Base-by-base conservation (phyloP, 2,113 vertebrate genomes). In the Gymnarchus niloticus region DNA sequence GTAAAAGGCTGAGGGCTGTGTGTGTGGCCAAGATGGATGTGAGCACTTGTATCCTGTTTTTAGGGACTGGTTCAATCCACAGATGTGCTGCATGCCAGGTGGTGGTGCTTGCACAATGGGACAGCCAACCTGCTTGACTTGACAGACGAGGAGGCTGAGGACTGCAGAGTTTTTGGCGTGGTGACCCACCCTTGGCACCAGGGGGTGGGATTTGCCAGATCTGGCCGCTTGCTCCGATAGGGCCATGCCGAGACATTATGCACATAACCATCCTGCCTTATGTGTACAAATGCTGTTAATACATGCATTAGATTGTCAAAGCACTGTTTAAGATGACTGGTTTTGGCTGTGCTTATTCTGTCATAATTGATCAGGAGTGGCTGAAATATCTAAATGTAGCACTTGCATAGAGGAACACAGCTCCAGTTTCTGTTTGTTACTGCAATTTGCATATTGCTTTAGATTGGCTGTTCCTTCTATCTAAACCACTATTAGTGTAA, bases 41-140 rank as follows among this genome's bases (percentile, higher is more conserved):
- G 4, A 49, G 48, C 8, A 51, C 77, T 81, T 81, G 9, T 81
- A 25, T 12, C 48, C 44, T 10, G 49, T 81, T 51, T 81, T 51
- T 81, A 51, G 48, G 44, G 23, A 51, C 77, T 3, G 77, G 77
- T 48, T 73, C 44, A 81, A 17, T 46, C 48, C n/a, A 25, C 48
- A 80, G 77, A 80, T 80, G 46, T 48, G 7, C 21, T 8, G 21
- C 49, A 9, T 14, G 48, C 48, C 77, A 48, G 65, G 33, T n/a
- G 65, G 65, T 37, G 65, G 1, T 73, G 17, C 37, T 14, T 0
- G 5, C 21, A 81, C 23, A 51, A 81, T 48, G 77, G 77, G 77
- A 28, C n/a, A 9, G 44, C 77, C 48, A 51, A 81, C 77, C 77
- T 81, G 77, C 44, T 81, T 48, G n/a, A 81, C 77, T 51, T 81